Evolutionary conservation across 2,888 invertebrate species (phyloP).

Genomic region (Tachina grossa): DNA sequence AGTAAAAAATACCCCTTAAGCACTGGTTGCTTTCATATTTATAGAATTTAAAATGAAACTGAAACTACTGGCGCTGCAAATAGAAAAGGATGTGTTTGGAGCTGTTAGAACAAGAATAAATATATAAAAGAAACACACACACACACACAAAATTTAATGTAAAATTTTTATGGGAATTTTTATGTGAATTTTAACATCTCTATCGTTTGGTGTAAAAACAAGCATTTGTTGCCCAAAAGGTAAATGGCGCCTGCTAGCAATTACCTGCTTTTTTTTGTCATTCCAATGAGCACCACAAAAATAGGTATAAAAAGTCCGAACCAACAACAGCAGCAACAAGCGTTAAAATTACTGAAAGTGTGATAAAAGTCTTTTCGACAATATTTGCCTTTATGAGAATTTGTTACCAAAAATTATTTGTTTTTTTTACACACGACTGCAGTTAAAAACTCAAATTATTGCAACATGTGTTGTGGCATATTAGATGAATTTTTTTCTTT

Average conservation of each 20-base stretch:
- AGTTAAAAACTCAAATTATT: conserved; percentile 40
- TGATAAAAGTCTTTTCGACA: conserved; percentile 39
- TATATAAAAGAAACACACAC: neutral
- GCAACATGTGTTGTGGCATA: conserved; percentile 54
- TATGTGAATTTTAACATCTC: conserved; percentile 47
- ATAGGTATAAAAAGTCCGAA: neutral
- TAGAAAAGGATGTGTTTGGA: conserved; percentile 46
- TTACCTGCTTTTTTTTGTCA: conserved; percentile 4
- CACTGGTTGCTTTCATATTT: conserved; percentile 67
- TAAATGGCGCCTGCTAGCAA: conserved; percentile 66
- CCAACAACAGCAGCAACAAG: conserved; percentile 1
- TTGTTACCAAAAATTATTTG: conserved; percentile 36
- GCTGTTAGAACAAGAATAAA: conserved; percentile 7
- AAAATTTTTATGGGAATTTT: conserved; percentile 47
- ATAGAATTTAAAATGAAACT: conserved; percentile 69
- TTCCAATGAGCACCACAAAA: conserved; percentile 1
- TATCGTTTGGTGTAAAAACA: conserved; percentile 38
- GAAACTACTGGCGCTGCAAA: conserved; percentile 50
- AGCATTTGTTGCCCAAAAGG: conserved; percentile 47
- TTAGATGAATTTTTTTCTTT: neutral
- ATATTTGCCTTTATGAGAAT: conserved; percentile 4
- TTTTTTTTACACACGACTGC: conserved; percentile 41
- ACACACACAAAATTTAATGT: conserved; percentile 11
- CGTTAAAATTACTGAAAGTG: conserved; percentile 42
- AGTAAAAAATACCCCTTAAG: conserved; percentile 56